These are phyloP conservation scores for Eretmochelys imbricata DNA, from an alignment of 2,113 vertebrate genomes.

Conservation along the genomic window DNA sequence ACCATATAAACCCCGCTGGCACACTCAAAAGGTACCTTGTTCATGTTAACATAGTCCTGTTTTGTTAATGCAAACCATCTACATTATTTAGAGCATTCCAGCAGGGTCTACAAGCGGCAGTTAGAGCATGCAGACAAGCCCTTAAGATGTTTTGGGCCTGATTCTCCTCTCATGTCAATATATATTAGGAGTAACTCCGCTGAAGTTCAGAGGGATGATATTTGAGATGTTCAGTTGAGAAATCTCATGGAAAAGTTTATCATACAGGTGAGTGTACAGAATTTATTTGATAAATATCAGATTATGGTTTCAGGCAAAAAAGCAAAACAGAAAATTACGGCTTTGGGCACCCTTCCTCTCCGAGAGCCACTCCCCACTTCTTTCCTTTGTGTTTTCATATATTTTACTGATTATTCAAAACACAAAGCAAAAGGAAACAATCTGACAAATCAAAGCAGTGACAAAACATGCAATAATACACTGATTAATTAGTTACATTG, in stretches of 20 bases:
- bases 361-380: not conserved
- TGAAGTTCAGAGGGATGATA: not conserved
- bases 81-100: too few relatives aligned
- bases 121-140: too few relatives aligned
- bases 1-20: too few relatives aligned
- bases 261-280: not conserved
- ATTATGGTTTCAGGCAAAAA: not conserved
- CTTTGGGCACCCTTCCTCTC: constrained; percentile 7
- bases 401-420: constrained; percentile 14
- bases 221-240: not conserved
- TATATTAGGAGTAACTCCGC: not conserved
- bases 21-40: too few relatives aligned
- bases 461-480: not conserved
- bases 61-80: too few relatives aligned
- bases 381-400: not conserved
- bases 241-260: not conserved
- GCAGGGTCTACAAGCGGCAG: too few relatives aligned
- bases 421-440: not conserved
- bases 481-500: not conserved
- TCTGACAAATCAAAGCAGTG: not conserved
- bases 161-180: not conserved
- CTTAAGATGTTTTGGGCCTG: rapidly evolving
- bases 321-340: not conserved
- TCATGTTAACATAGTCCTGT: too few relatives aligned
- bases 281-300: not conserved